Conservation (phyloP, 2,797 vertebrate species). For the Enteromius unitaeniatus region DNA sequence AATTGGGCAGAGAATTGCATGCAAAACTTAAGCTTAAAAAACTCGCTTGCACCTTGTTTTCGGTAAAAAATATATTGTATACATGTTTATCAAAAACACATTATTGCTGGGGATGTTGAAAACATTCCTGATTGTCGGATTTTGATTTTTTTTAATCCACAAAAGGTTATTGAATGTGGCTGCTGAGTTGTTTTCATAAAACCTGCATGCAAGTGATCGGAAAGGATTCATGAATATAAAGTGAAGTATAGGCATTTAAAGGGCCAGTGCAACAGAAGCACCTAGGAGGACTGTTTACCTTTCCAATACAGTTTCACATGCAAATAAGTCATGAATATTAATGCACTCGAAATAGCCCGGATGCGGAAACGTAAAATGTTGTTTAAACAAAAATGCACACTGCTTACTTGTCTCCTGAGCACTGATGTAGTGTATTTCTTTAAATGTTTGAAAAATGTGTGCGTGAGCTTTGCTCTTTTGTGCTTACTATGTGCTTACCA, state of each 20-base stretch:
- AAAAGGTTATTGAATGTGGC: background rate
- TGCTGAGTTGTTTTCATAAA: slow-evolving; percentile 4
- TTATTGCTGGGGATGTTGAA: background rate
- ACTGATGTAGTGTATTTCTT: background rate
- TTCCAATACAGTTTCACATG: slow-evolving; percentile 22
- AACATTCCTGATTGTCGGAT: background rate
- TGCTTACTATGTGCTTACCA: slow-evolving; percentile 69
- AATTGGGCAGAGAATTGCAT: background rate
- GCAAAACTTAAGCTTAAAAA: background rate
- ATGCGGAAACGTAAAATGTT: slow-evolving; percentile 23
- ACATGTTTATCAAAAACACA: no score
- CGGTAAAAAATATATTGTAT: background rate
- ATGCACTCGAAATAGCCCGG: background rate
- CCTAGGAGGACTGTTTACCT: slow-evolving; percentile 12
- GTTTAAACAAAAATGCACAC: background rate
- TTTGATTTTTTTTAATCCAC: background rate
- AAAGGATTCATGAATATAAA: slow-evolving; percentile 26
- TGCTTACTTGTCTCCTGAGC: background rate
- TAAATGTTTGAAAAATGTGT: background rate
- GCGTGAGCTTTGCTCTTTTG: slow-evolving; percentile 73
- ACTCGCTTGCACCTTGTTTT: background rate
- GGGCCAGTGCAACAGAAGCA: background rate
- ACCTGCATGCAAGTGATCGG: slow-evolving; percentile 12
- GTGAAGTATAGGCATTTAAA: slow-evolving; percentile 11
- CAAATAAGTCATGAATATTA: slow-evolving; percentile 31